A percentile compares a stretch with the other conserved stretches of the same genome.
Conservation (phyloP, 2,888 invertebrate species). For the Falcaria lacertinaria region DNA sequence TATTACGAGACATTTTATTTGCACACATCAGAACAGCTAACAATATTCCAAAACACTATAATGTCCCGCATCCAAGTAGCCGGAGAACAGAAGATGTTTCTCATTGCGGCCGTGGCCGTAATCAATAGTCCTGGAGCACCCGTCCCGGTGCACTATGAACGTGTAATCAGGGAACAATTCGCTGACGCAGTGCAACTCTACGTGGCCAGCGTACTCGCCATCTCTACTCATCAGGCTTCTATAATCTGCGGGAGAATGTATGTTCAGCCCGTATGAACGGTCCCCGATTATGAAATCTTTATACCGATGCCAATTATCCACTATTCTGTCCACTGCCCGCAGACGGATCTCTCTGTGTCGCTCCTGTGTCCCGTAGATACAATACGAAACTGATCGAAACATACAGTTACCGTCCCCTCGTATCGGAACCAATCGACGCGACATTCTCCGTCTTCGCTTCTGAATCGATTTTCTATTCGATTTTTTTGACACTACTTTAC, state of each 20-base stretch:
- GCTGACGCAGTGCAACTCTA: conserved; percentile 58
- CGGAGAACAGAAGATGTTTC: conserved; percentile 64
- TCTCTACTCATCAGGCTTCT: conserved; percentile 57
- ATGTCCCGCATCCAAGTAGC: conserved; percentile 62
- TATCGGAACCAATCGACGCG: conserved; percentile 51
- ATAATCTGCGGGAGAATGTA: conserved; percentile 43
- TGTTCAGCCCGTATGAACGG: conserved; percentile 47
- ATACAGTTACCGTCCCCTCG: conserved; percentile 66
- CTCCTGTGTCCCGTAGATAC: conserved; percentile 59
- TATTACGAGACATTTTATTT: too few relatives aligned
- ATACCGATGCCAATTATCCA: conserved; percentile 56
- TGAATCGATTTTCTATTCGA: conserved; percentile 10
- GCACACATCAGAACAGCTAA: conserved; percentile 17
- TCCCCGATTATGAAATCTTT: conserved; percentile 68
- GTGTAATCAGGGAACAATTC: conserved; percentile 56
- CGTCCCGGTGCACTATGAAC: conserved; percentile 57
- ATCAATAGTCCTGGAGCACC: conserved; percentile 49
- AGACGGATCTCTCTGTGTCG: conserved; percentile 56
- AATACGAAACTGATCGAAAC: conserved; percentile 60
- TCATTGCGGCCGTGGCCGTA: conserved; percentile 53
- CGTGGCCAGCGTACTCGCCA: conserved; percentile 67
- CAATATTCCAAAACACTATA: conserved; percentile 63
- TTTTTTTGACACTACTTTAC: conserved; percentile 11
- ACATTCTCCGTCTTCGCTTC: conserved; percentile 31
- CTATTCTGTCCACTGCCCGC: conserved; percentile 53